phyloP scores from a whole-genome alignment of 1,140 invertebrate species.

The Nymphalis io region DNA sequence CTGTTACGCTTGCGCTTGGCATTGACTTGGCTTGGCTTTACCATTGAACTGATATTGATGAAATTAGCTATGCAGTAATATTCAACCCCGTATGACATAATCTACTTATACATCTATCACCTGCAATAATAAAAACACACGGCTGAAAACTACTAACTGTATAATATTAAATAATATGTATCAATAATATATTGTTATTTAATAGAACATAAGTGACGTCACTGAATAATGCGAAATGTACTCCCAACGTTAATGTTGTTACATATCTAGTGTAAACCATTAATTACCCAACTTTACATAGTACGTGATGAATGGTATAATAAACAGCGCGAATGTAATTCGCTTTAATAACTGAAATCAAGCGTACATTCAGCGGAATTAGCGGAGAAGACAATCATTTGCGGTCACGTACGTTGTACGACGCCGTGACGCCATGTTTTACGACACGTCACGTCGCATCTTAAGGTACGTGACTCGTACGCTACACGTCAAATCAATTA shows the following conservation, averaged over 20 bases:
- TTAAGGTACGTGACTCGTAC: conserved; percentile 28
- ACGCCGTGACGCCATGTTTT: conserved; percentile 9
- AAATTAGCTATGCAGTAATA: too few relatives aligned
- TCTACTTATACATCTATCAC: too few relatives aligned
- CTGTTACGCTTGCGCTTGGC: too few relatives aligned
- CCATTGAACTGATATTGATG: too few relatives aligned
- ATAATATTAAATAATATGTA: background rate
- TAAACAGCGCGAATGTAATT: conserved; percentile 10
- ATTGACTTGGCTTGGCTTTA: too few relatives aligned
- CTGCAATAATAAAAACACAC: too few relatives aligned
- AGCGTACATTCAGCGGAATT: conserved; percentile 34
- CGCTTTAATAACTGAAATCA: conserved; percentile 35
- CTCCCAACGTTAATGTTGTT: conserved; percentile 1
- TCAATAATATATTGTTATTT: too few relatives aligned
- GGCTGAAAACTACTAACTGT: background rate
- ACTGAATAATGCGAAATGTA: background rate
- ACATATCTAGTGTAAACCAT: background rate
- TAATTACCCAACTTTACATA: conserved; percentile 21
- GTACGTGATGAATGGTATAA: conserved; percentile 20
- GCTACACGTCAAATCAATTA: conserved; percentile 30
- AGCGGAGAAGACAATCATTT: conserved; percentile 18
- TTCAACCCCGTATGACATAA: too few relatives aligned
- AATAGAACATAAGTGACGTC: background rate
- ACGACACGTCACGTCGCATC: conserved; percentile 9
- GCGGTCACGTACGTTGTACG: conserved; percentile 32